These are phyloP conservation scores for Sphaerodactylus townsendi DNA, from an alignment of 2,113 vertebrate genomes.

Conservation along the genomic window DNA sequence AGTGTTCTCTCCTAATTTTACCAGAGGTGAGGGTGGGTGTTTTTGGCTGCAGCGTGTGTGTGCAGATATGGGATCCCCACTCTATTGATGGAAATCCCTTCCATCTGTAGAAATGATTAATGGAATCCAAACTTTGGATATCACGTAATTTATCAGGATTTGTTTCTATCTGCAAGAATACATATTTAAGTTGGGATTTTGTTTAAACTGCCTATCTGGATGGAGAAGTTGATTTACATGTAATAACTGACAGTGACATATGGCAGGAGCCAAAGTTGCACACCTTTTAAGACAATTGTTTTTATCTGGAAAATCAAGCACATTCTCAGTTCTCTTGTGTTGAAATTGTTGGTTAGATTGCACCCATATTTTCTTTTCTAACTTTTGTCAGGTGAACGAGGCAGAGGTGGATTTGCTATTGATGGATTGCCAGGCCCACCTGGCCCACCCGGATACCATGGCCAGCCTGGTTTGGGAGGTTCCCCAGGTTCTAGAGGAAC, in stretches of 20 bases:
- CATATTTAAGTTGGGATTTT: too few relatives aligned
- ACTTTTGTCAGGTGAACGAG: conserved; percentile 71
- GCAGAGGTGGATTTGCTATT: conserved; percentile 71
- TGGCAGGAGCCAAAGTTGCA: not conserved
- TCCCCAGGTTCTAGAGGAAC: conserved; percentile 74
- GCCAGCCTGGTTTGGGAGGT: conserved; percentile 72
- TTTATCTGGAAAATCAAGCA: not conserved
- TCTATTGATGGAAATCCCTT: too few relatives aligned
- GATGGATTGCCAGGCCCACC: conserved; percentile 75
- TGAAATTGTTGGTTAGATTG: not conserved
- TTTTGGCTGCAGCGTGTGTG: too few relatives aligned
- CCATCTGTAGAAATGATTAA: too few relatives aligned
- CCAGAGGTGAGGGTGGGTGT: too few relatives aligned
- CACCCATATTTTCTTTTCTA: not conserved
- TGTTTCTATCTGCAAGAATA: too few relatives aligned
- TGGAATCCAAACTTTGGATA: too few relatives aligned
- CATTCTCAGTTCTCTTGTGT: not conserved
- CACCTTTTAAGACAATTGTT: not conserved
- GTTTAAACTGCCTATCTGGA: not conserved
- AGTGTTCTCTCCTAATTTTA: too few relatives aligned
- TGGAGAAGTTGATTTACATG: not conserved
- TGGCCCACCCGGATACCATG: conserved; percentile 74
- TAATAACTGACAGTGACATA: not conserved
- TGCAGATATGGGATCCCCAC: too few relatives aligned
- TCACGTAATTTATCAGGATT: too few relatives aligned